phyloP scores from a whole-genome alignment of 2,113 vertebrate genomes.

The Chloropsis cyanopogon region DNA sequence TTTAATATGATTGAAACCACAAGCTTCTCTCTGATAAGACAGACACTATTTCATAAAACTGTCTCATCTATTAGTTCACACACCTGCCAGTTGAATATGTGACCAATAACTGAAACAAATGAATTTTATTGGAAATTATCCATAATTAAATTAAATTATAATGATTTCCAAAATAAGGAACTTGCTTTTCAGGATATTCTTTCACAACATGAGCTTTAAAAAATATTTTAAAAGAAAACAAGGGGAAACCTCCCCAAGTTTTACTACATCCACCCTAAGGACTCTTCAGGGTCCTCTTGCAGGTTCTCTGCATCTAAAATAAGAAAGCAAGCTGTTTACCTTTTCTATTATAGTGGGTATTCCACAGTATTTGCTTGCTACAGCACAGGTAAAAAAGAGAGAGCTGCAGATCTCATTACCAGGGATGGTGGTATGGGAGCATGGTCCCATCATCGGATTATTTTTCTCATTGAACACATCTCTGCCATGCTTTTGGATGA shows the following conservation, averaged over 20 bases:
- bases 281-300: background rate
- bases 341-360: background rate
- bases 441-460: background rate
- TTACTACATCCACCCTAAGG: background rate
- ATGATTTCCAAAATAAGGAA: background rate
- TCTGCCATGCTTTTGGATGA: background rate
- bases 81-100: background rate
- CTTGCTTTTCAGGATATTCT: background rate
- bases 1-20: background rate
- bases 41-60: background rate
- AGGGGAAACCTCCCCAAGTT: accelerated
- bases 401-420: background rate
- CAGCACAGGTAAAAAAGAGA: accelerated
- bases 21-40: background rate
- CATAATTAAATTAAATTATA: background rate
- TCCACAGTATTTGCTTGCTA: background rate
- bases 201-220: background rate
- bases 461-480: background rate
- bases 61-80: background rate
- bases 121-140: background rate
- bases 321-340: background rate
- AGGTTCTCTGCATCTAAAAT: background rate
- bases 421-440: background rate
- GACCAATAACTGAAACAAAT: background rate
- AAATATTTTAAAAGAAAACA: background rate